A percentile compares a stretch with the other conserved stretches of the same genome.
Evolutionary conservation across 2,797 vertebrate genomes (phyloP).

Genomic region (Chaenodraco wilsoni): DNA sequence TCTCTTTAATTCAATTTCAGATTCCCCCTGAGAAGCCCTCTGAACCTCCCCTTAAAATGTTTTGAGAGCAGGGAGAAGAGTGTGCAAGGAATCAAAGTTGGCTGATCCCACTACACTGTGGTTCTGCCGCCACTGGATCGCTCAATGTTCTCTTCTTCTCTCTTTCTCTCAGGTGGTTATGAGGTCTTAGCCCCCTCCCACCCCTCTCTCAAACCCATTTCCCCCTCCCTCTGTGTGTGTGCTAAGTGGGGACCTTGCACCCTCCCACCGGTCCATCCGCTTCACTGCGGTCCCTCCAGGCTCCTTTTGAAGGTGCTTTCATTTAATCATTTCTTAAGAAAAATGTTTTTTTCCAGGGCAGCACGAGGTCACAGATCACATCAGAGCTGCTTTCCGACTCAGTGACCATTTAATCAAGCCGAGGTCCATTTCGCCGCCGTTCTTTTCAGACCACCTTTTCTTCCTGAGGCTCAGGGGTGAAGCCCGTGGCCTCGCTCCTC

Average conservation of each 20-base stretch:
- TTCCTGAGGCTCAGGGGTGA: conserved; percentile 86
- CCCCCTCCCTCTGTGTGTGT: conserved; percentile 68
- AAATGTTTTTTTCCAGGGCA: conserved; percentile 74
- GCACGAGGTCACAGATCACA: conserved; percentile 87
- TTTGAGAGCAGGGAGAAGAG: conserved; percentile 30
- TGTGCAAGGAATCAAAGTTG: conserved; percentile 42
- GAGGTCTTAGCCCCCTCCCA: conserved; percentile 55
- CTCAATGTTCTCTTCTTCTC: conserved; percentile 17
- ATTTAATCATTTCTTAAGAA: conserved; percentile 87
- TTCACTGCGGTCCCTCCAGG: conserved; percentile 66
- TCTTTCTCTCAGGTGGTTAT: conserved; percentile 63
- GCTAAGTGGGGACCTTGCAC: conserved; percentile 78
- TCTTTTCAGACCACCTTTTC: conserved; percentile 85
- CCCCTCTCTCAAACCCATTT: conserved; percentile 61
- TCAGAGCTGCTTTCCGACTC: conserved; percentile 92
- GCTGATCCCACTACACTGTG: conserved; percentile 7
- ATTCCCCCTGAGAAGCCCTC: conserved; percentile 46
- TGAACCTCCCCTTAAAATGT: conserved; percentile 44
- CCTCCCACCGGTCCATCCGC: conserved; percentile 72
- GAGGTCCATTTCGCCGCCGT: conserved; percentile 85
- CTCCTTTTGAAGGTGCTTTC: conserved; percentile 87
- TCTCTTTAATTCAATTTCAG: conserved; percentile 57
- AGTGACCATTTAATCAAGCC: conserved; percentile 94
- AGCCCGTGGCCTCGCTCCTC: conserved; percentile 80
- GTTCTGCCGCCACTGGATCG: conserved; percentile 40